A percentile compares a stretch with the other conserved stretches of the same genome.
Conservation (phyloP, 2,797 vertebrate species). For the Syngnathus rostellatus region DNA sequence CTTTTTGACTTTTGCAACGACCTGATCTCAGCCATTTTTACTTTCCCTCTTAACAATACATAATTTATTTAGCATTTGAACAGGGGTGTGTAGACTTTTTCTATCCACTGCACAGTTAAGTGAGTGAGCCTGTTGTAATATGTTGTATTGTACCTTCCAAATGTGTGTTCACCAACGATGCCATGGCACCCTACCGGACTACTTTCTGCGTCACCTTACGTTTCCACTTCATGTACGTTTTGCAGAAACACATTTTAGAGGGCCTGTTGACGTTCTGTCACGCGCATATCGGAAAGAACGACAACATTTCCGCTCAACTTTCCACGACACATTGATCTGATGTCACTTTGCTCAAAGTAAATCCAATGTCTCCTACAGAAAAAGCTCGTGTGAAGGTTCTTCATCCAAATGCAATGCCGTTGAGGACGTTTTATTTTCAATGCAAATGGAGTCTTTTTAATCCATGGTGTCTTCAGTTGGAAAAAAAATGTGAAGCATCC, state of each 20-base stretch:
- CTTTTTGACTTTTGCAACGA: not conserved
- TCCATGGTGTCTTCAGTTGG: no score
- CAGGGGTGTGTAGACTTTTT: not conserved
- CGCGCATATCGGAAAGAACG: not conserved
- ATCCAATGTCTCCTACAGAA: not conserved
- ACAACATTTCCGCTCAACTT: not conserved
- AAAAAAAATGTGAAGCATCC: no score
- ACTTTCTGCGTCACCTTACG: not conserved
- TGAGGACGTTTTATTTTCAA: no score
- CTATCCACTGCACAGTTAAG: not conserved
- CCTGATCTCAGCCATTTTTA: not conserved
- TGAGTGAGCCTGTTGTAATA: slow-evolving; percentile 59
- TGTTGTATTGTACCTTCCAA: slow-evolving; percentile 65
- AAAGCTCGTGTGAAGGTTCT: not conserved
- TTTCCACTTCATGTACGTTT: not conserved
- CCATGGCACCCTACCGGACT: slow-evolving; percentile 34
- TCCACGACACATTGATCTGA: not conserved
- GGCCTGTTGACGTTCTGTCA: not conserved
- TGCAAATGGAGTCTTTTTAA: no score
- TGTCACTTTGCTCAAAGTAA: not conserved
- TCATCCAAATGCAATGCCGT: no score
- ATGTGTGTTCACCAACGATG: slow-evolving; percentile 58
- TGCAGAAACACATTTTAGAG: not conserved
- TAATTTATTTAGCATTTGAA: not conserved
- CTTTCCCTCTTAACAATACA: not conserved